Evolutionary conservation across 2,888 invertebrate genomes (phyloP).

Genomic region (Eremobia ochroleuca): DNA sequence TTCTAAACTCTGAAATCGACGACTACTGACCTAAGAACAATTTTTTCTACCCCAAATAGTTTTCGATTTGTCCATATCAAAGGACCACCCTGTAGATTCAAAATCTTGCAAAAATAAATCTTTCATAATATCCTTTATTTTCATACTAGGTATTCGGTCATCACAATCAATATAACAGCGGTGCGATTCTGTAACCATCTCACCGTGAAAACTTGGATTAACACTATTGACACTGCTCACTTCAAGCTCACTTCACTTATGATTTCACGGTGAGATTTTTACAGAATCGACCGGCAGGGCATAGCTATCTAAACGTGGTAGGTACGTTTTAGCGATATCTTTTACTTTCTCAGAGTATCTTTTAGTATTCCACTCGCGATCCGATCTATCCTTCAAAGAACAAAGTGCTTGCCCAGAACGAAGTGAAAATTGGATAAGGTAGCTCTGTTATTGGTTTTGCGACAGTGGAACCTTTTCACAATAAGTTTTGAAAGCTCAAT

Average conservation of each 20-base stretch:
- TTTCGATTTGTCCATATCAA: background rate
- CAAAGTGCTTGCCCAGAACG: conserved; percentile 80
- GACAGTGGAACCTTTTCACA: conserved; percentile 76
- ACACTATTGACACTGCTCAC: no score
- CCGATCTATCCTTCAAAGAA: conserved; percentile 81
- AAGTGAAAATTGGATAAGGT: conserved; percentile 80
- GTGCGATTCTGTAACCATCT: no score
- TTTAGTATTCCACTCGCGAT: conserved; percentile 78
- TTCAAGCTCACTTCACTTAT: no score
- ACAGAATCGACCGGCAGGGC: no score
- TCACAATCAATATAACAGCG: conserved; percentile 2
- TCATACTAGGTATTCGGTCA: background rate
- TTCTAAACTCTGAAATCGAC: background rate
- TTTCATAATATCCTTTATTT: background rate
- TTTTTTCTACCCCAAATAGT: background rate
- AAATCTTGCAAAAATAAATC: conserved; percentile 2
- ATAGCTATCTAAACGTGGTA: conserved; percentile 3
- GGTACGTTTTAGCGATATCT: conserved; percentile 33
- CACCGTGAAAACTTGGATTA: no score
- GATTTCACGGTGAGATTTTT: no score
- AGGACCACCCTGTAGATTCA: background rate
- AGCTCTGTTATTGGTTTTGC: conserved; percentile 75
- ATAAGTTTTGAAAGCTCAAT: conserved; percentile 74
- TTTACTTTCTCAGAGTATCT: conserved; percentile 44
- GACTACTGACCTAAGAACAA: no score